These are phyloP conservation scores for Cosmia trapezina DNA, from an alignment of 2,888 invertebrate species.

Conservation along the genomic window DNA sequence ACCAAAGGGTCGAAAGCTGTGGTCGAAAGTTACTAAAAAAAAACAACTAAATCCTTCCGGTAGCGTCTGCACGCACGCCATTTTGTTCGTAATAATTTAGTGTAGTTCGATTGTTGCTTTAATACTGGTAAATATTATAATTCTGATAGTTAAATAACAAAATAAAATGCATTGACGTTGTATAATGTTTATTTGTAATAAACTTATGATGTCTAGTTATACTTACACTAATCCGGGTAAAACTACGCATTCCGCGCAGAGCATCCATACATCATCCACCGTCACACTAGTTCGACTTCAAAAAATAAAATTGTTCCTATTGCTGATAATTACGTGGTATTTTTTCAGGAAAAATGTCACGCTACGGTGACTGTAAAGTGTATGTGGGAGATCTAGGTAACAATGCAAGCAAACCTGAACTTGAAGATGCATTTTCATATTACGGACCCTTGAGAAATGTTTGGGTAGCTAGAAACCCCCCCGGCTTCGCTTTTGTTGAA, in stretches of 20 bases:
- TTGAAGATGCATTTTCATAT: slow-evolving; percentile 97
- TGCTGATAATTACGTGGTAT: slow-evolving; percentile 18
- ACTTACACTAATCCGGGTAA: slow-evolving; percentile 34
- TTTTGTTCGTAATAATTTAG: slow-evolving; percentile 52
- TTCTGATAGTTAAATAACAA: not conserved
- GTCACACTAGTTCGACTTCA: slow-evolving; percentile 34
- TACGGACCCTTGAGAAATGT: slow-evolving; percentile 98
- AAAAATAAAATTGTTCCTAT: not conserved
- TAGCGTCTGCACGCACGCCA: slow-evolving; percentile 59
- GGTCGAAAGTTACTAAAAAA: slow-evolving; percentile 15
- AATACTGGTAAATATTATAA: slow-evolving; percentile 42
- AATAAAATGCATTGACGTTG: not conserved
- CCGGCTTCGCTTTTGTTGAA: slow-evolving; percentile 98
- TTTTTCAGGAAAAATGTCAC: slow-evolving; percentile 91
- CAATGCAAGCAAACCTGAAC: slow-evolving; percentile 97
- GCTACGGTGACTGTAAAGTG: slow-evolving; percentile 97
- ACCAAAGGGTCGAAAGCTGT: not conserved
- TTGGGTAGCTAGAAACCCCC: slow-evolving; percentile 99
- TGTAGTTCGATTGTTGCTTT: slow-evolving; percentile 31
- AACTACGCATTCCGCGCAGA: slow-evolving; percentile 27
- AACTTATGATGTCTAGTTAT: slow-evolving; percentile 3
- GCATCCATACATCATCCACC: not conserved
- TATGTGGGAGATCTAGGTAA: slow-evolving; percentile 98
- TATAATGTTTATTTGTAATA: not conserved
- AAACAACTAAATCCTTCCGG: slow-evolving; percentile 53